Conservation (phyloP, 2,113 vertebrate species). For the Bubo bubo region DNA sequence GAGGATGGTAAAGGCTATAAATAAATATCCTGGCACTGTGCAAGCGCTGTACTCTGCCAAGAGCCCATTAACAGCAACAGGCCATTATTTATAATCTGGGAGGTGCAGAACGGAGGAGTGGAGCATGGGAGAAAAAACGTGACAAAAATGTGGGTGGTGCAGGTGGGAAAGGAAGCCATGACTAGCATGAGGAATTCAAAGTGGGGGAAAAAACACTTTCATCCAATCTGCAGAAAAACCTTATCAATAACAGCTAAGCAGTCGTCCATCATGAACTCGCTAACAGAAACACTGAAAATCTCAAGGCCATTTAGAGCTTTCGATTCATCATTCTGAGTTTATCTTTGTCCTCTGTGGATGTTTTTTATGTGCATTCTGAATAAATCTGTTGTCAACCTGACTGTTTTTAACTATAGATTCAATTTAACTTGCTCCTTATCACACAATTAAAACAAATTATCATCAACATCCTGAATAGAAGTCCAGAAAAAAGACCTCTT, state of each 20-base stretch:
- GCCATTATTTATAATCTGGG: neutral
- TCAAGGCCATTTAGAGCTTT: slow-evolving; percentile 2
- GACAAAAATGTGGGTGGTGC: neutral
- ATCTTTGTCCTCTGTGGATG: neutral
- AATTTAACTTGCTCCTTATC: neutral
- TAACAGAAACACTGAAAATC: neutral
- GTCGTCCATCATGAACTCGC: neutral
- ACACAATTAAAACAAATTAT: neutral
- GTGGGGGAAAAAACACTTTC: neutral
- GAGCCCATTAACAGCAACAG: neutral
- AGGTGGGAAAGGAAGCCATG: neutral
- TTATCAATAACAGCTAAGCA: neutral
- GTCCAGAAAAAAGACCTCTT: neutral
- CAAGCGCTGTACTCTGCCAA: neutral
- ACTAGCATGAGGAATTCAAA: neutral
- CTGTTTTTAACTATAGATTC: neutral
- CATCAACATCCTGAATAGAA: neutral
- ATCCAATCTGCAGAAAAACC: neutral
- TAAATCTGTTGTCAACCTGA: neutral
- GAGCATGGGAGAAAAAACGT: neutral
- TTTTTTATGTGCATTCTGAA: neutral
- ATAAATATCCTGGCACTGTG: neutral
- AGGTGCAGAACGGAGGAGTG: neutral
- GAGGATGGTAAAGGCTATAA: neutral
- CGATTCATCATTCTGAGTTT: neutral